Conservation (phyloP, 1,140 invertebrate species). For the Brachystomella parvula region DNA sequence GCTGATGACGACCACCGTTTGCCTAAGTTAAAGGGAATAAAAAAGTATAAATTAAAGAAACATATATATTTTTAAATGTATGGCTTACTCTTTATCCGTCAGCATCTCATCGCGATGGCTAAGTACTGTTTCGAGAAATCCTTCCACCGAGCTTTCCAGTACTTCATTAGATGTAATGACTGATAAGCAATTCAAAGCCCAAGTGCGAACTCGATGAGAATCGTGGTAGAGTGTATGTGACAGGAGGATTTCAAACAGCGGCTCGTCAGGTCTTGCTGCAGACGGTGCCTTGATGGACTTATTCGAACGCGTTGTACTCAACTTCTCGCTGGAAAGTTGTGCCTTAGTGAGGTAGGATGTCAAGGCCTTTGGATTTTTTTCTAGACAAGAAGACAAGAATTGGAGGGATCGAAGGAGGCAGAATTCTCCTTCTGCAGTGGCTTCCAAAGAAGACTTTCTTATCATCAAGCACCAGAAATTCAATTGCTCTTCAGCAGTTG, state of each 20-base stretch:
- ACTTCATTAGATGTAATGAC: neutral
- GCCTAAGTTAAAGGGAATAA: neutral
- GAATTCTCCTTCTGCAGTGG: slow-evolving; percentile 14
- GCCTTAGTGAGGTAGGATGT: neutral
- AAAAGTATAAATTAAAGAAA: neutral
- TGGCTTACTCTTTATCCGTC: slow-evolving; percentile 25
- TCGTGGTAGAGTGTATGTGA: slow-evolving; percentile 24
- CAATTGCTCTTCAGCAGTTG: neutral
- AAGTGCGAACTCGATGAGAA: slow-evolving; percentile 18
- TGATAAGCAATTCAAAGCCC: slow-evolving; percentile 20
- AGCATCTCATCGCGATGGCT: slow-evolving; percentile 17
- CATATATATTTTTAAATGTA: neutral
- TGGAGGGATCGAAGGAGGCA: slow-evolving; percentile 22
- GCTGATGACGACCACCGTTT: neutral
- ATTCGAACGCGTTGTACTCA: neutral
- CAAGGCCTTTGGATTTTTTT: slow-evolving; percentile 5
- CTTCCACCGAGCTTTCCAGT: slow-evolving; percentile 2
- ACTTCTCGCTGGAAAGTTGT: neutral
- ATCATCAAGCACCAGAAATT: slow-evolving; percentile 23
- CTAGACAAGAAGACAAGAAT: slow-evolving; percentile 15
- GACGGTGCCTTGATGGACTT: neutral
- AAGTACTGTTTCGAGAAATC: slow-evolving; percentile 17
- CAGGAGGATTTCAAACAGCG: slow-evolving; percentile 22
- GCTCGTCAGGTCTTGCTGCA: neutral
- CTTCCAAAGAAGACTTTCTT: neutral